Evolutionary conservation across 2,797 vertebrate genomes (phyloP), one percentile per base, ranked within the genome.

Genomic region (Galago senegalensis): DNA sequence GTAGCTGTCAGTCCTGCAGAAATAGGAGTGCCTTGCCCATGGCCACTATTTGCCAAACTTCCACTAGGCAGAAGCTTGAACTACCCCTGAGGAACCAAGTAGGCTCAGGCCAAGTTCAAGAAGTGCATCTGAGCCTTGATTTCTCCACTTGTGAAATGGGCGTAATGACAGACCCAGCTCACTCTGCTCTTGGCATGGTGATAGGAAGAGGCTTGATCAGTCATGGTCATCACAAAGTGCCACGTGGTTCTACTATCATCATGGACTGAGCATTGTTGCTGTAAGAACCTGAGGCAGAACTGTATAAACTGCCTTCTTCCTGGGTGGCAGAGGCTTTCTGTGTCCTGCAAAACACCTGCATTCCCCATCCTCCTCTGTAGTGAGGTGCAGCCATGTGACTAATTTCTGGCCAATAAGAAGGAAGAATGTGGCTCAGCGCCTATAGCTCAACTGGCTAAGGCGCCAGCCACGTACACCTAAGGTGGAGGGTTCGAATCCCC

Each of bases 211-310:
- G 17, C 72, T 18, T 20, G 21, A 14, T 40, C 79, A 25, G 40
- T 5, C 10, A 11, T 69, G 6, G 60, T 25, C 49, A 2, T 1
- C 79, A 4, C 18, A 60, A 49, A 49, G 49, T 7, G 13, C 40
- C 12, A 9, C 3, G 17, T 2, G 72, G 16, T 9, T 31, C 9
- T 53, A 1, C 17, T 16, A 16, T 7, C 8, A 8, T 3, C 40
- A 27, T 2, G 27, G 7, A 69, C 4, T 31, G 70, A 6, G 49
- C 17, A 1, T 60, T 11, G 16, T 2, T 27, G 69, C 77, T 13
- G 12, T 67, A n/a, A 88, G 12, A 31, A 49, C 49, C 29, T 37
- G 18, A 63, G 85, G 63, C 31, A 49, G 46, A 67, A 10, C 60
- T 9, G 18, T 18, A 9, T 2, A 20, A 29, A 21, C 8, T 5